Base-by-base conservation (phyloP, 2,797 vertebrate genomes). In the Poeciliopsis turneri region DNA sequence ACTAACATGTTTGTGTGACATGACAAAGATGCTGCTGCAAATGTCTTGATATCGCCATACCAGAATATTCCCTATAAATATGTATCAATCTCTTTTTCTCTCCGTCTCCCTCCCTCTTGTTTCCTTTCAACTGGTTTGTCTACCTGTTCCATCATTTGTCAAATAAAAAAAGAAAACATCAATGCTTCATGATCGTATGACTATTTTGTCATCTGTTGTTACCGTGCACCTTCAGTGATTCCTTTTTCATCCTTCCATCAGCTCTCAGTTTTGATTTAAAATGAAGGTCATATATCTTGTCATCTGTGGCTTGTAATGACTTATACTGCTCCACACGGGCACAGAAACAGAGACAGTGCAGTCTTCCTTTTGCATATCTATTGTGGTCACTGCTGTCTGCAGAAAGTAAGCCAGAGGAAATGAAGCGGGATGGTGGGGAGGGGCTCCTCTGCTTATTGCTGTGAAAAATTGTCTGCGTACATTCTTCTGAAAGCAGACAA, bases 401-500 rank as follows among this genome's bases (percentile, higher is more conserved):
- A 74, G 75, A 87, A 82, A 80, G 79, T 3, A 20, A 78, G 53
- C 78, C 79, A 57, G 79, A 81, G 82, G 78, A 82, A 86, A 80
- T 39, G 81, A 85, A 72, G 61, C 84, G 77, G 33, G 39, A 10
- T 33, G 33, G 43, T 4, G 84, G 78, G 28, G 33, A 11, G 45
- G 36, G 46, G 6, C 4, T 43, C 75, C 51, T 74, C 43, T 73
- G 39, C 55, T 84, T 74, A 70, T 71, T 20, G 74, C 76, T 25
- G 75, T 90, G 85, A 90, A 89, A 90, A 84, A 92, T 89, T 53
- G 82, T 84, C 84, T 73, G 78, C 30, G 70, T 87, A 85, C 78
- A 75, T 77, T 87, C 49, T 80, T 81, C 30, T 84, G 90, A 92
- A 89, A 81, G 87, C 84, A 87, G 87, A 87, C 87, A 90, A 90